These are phyloP conservation scores for Habroteleia sp. DNA, from an alignment of 2,888 invertebrate genomes.

Conservation along the genomic window DNA sequence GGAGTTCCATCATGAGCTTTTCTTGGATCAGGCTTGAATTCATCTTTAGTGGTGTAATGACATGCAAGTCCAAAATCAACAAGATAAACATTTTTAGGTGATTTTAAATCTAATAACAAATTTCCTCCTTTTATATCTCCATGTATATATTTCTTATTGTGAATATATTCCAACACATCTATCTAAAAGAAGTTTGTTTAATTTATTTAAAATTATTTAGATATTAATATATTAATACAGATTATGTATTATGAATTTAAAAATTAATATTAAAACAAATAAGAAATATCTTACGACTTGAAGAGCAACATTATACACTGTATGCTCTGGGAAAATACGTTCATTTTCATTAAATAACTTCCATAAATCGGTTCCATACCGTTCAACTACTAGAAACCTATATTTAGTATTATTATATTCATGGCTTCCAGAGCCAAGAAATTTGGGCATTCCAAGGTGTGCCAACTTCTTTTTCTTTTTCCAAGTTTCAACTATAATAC, in stretches of 20 bases:
- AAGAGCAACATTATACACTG: conserved; percentile 90
- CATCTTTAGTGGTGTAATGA: conserved; percentile 86
- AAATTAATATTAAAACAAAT: too few relatives aligned
- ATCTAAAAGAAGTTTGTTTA: conserved; percentile 86
- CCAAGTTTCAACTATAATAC: conserved; percentile 86
- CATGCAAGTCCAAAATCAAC: conserved; percentile 97
- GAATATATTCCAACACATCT: conserved; percentile 95
- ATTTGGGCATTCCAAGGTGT: conserved; percentile 91
- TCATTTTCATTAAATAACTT: conserved; percentile 87
- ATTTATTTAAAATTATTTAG: too few relatives aligned
- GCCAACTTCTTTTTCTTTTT: conserved; percentile 86
- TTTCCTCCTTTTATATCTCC: conserved; percentile 98
- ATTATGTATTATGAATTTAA: too few relatives aligned
- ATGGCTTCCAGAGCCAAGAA: conserved; percentile 92
- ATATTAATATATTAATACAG: too few relatives aligned
- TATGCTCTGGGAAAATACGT: conserved; percentile 86
- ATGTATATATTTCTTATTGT: conserved; percentile 94
- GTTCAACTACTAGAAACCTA: conserved; percentile 94
- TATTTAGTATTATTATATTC: conserved; percentile 89
- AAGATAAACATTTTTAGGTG: conserved; percentile 89
- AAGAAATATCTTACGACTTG: conserved; percentile 87
- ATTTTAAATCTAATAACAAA: conserved; percentile 88
- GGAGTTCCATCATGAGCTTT: conserved; percentile 91
- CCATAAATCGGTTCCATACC: conserved; percentile 93
- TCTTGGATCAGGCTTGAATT: conserved; percentile 93